Base-by-base conservation (phyloP, 2,888 invertebrate genomes). In the Reticulitermes lucifugus region DNA sequence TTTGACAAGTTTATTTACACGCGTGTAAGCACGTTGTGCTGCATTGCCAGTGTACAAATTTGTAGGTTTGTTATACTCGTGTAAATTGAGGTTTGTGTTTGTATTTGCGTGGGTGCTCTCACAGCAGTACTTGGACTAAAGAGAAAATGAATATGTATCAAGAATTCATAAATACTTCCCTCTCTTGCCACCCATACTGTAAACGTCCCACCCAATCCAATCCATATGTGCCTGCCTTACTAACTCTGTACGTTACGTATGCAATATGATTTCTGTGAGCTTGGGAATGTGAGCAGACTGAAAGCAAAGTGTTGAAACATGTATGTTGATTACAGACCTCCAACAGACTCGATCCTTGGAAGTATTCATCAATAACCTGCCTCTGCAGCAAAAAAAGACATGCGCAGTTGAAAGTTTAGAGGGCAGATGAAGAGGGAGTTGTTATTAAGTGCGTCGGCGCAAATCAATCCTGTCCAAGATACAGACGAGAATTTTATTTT, bases 121-220 rank as follows among this genome's bases (percentile, higher is more conserved):
- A 2, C 5, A 7, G 46, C 5, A 77, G 46, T 43, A 77, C 51
- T 22, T n/a, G 77, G 12, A 77, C 35, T 21, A 12, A 81, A 35
- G 6, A 65, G n/a, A 70, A 81, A 70, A 60, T 55, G 65, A 70
- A 65, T 43, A 43, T 70, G 70, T 70, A 70, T 81, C 43, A 81
- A 70, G 81, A 81, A 81, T 81, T 81, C 81, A 81, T 81, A 81
- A 81, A 81, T 46, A 81, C n/a, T 25, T 65, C n/a, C n/a, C 55
- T 51, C 46, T 65, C 25, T 77, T 77, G 46, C 75, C 77, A 51
- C 77, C 77, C 77, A 77, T 5, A 75, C 43, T 35, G 75, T 22
- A 75, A 21, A 12, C 51, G 21, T 35, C 43, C 14, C 29, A 65
- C 65, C 65, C 81, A 41, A 65, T 81, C 81, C 70, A 65, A 59